phyloP scores from a whole-genome alignment of 64 coral and sea anemone genomes.

The Stichodactyla helianthus region DNA sequence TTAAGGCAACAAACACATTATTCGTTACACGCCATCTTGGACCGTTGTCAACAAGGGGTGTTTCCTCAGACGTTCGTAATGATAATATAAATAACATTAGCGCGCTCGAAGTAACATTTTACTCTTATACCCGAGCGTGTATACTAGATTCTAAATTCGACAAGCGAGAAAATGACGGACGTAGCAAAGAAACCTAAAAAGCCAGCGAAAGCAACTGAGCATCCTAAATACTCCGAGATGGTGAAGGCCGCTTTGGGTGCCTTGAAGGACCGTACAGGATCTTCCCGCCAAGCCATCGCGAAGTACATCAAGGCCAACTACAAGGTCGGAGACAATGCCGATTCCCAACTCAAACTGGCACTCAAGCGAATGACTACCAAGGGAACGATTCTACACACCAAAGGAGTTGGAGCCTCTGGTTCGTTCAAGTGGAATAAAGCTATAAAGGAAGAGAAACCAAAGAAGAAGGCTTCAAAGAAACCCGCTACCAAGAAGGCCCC shows the following conservation, averaged over 20 bases:
- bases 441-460: background rate
- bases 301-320: slow-evolving; percentile 53
- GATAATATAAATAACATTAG: background rate
- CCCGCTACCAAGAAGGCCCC: background rate
- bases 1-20: background rate
- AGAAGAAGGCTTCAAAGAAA: background rate
- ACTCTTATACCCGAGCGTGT: background rate
- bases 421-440: slow-evolving; percentile 25
- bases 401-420: slow-evolving; percentile 30
- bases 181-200: slow-evolving; percentile 6
- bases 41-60: background rate
- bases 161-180: slow-evolving; percentile 10
- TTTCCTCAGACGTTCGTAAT: background rate
- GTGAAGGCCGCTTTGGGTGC: background rate
- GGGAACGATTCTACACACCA: background rate
- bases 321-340: background rate
- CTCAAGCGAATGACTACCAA: background rate
- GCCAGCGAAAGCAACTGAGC: slow-evolving; percentile 10
- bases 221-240: slow-evolving; percentile 31
- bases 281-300: slow-evolving; percentile 44
- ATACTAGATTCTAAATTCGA: background rate
- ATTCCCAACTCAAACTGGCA: background rate
- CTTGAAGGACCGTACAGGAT: slow-evolving; percentile 31
- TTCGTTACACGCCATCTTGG: background rate
- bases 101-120: background rate